Evolutionary conservation across 2,888 invertebrate species (phyloP).

Genomic region (Julus scanicus): DNA sequence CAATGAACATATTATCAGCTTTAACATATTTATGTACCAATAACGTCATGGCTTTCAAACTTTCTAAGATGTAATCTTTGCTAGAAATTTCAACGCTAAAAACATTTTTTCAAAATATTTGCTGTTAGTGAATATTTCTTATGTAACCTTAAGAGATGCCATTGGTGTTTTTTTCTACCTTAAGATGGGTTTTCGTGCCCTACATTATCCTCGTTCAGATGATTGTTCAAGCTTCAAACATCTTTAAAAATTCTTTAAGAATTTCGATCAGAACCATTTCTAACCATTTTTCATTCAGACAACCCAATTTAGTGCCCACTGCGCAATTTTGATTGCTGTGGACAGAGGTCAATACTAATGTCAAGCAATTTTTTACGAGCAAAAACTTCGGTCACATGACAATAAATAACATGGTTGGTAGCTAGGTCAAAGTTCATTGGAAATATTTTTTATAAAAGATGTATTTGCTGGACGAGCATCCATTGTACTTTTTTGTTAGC

Average conservation of each 20-base stretch:
- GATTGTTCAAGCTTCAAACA: not conserved
- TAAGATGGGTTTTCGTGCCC: not conserved
- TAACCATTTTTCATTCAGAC: not conserved
- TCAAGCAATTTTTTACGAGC: not conserved
- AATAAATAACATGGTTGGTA: not conserved
- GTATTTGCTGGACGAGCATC: not conserved
- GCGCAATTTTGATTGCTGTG: conserved; percentile 9
- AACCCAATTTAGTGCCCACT: not conserved
- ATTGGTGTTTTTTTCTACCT: not conserved
- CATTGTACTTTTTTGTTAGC: not conserved
- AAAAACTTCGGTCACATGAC: not conserved
- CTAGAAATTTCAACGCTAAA: too few species aligned
- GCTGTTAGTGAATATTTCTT: not conserved
- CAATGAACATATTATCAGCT: too few species aligned
- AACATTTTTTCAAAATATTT: not conserved
- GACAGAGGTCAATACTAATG: not conserved
- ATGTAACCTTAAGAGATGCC: not conserved
- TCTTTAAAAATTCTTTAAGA: not conserved
- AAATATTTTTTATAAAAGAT: not conserved
- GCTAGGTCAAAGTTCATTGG: not conserved
- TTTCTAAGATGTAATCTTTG: too few species aligned
- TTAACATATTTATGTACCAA: too few species aligned
- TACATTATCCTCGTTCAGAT: not conserved
- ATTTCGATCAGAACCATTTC: not conserved
- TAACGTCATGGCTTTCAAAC: too few species aligned